These are phyloP conservation scores for Linepithema humile DNA, from an alignment of 1,140 invertebrate species.

Conservation along the genomic window DNA sequence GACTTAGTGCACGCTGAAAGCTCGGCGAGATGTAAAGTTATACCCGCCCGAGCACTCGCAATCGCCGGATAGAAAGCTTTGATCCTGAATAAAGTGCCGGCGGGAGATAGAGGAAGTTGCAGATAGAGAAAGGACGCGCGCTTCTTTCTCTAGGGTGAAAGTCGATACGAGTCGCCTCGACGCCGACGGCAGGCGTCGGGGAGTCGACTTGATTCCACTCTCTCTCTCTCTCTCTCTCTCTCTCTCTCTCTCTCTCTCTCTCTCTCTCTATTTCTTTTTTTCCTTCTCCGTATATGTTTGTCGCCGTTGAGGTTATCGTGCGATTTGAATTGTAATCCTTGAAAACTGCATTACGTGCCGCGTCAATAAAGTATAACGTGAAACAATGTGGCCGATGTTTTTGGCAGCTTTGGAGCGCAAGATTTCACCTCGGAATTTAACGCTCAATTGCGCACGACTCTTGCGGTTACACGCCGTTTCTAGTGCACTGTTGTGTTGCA, in stretches of 20 bases:
- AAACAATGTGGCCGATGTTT: neutral
- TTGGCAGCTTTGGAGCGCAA: neutral
- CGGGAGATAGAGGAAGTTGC: slow-evolving; percentile 23
- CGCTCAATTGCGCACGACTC: neutral
- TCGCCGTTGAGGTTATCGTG: slow-evolving; percentile 19
- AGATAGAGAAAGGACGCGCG: slow-evolving; percentile 30
- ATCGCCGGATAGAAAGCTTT: slow-evolving; percentile 52
- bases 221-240: too few relatives aligned
- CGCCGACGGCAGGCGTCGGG: slow-evolving; percentile 41
- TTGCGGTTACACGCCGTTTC: neutral
- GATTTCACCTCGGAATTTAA: neutral
- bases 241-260: too few relatives aligned
- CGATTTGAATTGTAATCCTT: slow-evolving; percentile 24
- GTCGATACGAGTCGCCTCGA: slow-evolving; percentile 59
- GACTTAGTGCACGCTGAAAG: slow-evolving; percentile 32
- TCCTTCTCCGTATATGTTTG: slow-evolving; percentile 13
- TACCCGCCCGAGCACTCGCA: slow-evolving; percentile 30
- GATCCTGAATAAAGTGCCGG: slow-evolving; percentile 41
- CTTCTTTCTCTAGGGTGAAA: slow-evolving; percentile 40
- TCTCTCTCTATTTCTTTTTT: too few relatives aligned
- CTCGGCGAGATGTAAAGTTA: slow-evolving; percentile 51
- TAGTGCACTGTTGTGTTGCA: neutral
- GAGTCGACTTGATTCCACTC: neutral
- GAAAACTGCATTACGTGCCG: slow-evolving; percentile 18
- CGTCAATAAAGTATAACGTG: slow-evolving; percentile 19